Evolutionary conservation across 2,113 vertebrate genomes (phyloP), one percentile per base, ranked within the genome.

Genomic region (Lynx canadensis): DNA sequence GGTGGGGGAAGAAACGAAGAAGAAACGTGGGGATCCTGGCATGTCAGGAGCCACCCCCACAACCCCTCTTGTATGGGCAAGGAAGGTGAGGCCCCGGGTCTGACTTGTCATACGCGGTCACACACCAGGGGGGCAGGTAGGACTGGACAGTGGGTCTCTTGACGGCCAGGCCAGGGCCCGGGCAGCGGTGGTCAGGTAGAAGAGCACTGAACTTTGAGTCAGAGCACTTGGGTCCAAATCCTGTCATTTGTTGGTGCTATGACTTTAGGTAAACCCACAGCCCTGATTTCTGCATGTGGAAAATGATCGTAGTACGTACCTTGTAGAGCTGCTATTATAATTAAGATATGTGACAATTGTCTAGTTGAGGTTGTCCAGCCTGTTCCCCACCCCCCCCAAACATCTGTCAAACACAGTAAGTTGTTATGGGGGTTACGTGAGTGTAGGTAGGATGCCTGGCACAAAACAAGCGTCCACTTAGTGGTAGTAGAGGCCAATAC

Each of bases 101-200:
- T 9, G 29, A 29, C 25, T 9, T 38, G 36, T 27, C 29, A 2
- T 1, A 8, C 19, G 10, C 4, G 18, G 69, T 78, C 33, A 33
- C 66, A 38, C 18, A 4, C 0, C 2, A 15, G 13, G n/a, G 45
- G 25, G 29, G 29, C 9, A 1, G 48, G 76, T 36, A 4, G 57
- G 25, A 7, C 5, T 33, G 36, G 73, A 45, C 16, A 2, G 8
- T 27, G 1, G 71, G 36, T 38, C 29, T 36, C 19, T 7, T 9
- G 66, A 41, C 0, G 0, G 33, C n/a, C 52, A 36, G 45, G 16
- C 18, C 29, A 7, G 23, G 41, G 69, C 68, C 41, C n/a, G 5
- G 71, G 50, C 41, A 3, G 57, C 1, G 11, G n/a, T 10, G 18
- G 36, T 31, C 29, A 15, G 66, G 45, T 55, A 74, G n/a, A 55